phyloP scores from a whole-genome alignment of 2,888 invertebrate species.

The Drosophila atripex region DNA sequence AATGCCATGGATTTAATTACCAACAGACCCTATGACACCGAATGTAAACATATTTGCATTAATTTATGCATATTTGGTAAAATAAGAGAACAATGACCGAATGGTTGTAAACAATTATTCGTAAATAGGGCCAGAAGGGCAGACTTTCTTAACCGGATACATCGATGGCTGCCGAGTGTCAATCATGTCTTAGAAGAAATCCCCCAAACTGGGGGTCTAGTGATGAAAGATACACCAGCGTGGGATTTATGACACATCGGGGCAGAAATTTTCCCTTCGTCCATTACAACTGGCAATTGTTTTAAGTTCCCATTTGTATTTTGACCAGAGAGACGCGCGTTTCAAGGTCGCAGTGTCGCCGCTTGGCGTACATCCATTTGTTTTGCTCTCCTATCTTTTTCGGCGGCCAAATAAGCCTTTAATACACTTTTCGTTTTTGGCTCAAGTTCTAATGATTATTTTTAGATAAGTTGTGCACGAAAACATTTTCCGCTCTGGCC shows the following conservation, averaged over 20 bases:
- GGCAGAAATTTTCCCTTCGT: slow-evolving; percentile 22
- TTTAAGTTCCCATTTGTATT: slow-evolving; percentile 11
- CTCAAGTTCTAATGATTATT: slow-evolving; percentile 71
- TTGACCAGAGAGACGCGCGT: slow-evolving; percentile 18
- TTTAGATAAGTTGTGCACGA: slow-evolving; percentile 65
- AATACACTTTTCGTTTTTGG: slow-evolving; percentile 60
- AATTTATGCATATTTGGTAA: slow-evolving; percentile 44
- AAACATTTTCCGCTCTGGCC: slow-evolving; percentile 18
- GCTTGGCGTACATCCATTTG: slow-evolving; percentile 46
- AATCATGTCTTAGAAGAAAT: slow-evolving; percentile 51
- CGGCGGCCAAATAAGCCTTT: slow-evolving; percentile 37
- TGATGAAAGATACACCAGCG: slow-evolving; percentile 36
- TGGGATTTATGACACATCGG: slow-evolving; percentile 34
- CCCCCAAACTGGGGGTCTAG: slow-evolving; percentile 20
- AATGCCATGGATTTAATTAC: slow-evolving; percentile 8
- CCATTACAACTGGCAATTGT: slow-evolving; percentile 1
- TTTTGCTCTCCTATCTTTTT: slow-evolving; percentile 37
- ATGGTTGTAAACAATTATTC: slow-evolving; percentile 25
- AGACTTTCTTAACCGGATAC: background rate
- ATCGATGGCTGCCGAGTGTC: slow-evolving; percentile 62
- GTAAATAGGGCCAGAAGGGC: slow-evolving; percentile 18
- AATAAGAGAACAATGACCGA: slow-evolving; percentile 16
- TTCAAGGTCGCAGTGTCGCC: slow-evolving; percentile 62
- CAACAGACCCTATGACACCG: slow-evolving; percentile 21
- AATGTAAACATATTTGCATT: slow-evolving; percentile 44